Percentiles rank a stretch among this genome's conserved stretches.
Evolutionary conservation across 2,888 invertebrate genomes (phyloP).

Genomic region (Macrophya annulata): DNA sequence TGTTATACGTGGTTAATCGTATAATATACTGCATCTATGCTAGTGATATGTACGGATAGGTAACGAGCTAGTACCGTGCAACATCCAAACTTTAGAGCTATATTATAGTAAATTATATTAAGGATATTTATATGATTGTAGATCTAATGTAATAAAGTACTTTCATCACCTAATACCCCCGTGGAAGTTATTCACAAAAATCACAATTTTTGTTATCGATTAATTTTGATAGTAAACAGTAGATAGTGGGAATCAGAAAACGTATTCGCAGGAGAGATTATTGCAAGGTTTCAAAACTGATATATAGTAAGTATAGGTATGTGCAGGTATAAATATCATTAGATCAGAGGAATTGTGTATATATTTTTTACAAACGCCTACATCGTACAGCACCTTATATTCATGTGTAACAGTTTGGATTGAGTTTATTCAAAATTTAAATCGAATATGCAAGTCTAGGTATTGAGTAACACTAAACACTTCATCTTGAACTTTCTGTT

Average conservation of each 20-base stretch:
- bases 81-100: conserved; percentile 45
- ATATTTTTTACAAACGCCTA: not conserved
- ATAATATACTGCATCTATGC: conserved; percentile 3
- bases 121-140: conserved; percentile 58
- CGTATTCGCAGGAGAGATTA: not conserved
- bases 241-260: not conserved
- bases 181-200: not conserved
- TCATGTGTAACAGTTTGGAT: not conserved
- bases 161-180: conserved; percentile 38
- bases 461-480: not conserved
- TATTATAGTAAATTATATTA: conserved; percentile 52
- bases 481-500: not conserved
- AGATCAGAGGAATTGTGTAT: not conserved
- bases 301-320: not conserved
- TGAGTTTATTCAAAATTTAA: not conserved
- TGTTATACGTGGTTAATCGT: not conserved
- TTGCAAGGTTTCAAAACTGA: not conserved
- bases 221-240: conserved; percentile 54
- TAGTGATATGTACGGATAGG: conserved; percentile 37
- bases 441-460: not conserved
- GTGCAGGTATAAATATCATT: not conserved
- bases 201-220: not conserved
- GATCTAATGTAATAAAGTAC: conserved; percentile 57
- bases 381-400: conserved; percentile 6
- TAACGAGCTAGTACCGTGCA: conserved; percentile 34